Conservation (phyloP, 2,113 vertebrate genomes). For the Poeciliopsis prolifica region DNA sequence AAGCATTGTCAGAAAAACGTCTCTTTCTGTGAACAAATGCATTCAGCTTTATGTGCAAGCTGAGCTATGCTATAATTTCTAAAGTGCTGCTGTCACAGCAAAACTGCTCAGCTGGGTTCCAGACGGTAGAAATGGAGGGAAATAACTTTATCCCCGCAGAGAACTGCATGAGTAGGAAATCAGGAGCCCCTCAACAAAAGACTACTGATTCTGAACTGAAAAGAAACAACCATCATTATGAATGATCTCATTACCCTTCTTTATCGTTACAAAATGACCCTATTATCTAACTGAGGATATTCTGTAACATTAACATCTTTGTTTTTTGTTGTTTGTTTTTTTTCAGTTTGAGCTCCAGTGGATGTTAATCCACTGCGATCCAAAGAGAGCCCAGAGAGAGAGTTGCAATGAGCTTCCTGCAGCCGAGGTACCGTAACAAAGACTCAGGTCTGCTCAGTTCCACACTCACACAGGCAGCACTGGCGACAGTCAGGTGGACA, state of each 20-base stretch:
- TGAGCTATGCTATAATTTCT: constrained; percentile 56
- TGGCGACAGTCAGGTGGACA: not conserved
- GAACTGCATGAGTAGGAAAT: constrained; percentile 46
- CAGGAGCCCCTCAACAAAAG: constrained; percentile 7
- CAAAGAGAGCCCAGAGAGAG: constrained; percentile 83
- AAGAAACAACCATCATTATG: not conserved
- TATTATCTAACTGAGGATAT: not conserved
- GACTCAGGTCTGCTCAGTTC: constrained; percentile 34
- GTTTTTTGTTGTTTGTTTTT: not conserved
- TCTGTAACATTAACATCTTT: constrained; percentile 20
- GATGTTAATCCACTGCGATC: constrained; percentile 87
- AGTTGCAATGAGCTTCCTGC: constrained; percentile 82
- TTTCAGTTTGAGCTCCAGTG: constrained; percentile 85
- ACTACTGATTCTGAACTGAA: constrained; percentile 12
- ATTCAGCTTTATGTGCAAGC: constrained; percentile 52
- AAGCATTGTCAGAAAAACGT: constrained; percentile 23
- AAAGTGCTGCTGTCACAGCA: constrained; percentile 63
- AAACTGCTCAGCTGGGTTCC: constrained; percentile 62
- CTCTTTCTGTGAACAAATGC: constrained; percentile 40
- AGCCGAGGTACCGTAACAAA: constrained; percentile 77
- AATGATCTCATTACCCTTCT: not conserved
- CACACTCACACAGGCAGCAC: not conserved
- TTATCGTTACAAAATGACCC: constrained; percentile 1
- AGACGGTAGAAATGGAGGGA: not conserved
- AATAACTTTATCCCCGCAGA: constrained; percentile 48